Conservation (phyloP, 2,888 invertebrate species). For the Dichetophora obliterata region DNA sequence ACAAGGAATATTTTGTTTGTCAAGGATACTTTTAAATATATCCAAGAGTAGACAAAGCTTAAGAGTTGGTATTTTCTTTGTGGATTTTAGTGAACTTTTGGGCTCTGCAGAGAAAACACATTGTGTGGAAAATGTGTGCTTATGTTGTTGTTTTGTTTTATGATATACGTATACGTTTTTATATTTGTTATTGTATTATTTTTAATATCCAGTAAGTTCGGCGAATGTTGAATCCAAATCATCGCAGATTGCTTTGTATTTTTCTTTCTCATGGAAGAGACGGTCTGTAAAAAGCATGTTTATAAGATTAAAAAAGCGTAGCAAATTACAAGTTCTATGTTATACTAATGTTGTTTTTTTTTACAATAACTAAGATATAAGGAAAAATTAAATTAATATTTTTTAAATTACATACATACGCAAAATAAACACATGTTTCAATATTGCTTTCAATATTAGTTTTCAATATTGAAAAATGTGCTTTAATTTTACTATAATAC, state of each 20-base stretch:
- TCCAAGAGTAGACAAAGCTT: too few relatives aligned
- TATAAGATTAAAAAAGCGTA: conserved; percentile 58
- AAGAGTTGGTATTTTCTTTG: not conserved
- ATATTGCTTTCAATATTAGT: too few relatives aligned
- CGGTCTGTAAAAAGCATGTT: conserved; percentile 79
- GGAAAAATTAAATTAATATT: not conserved
- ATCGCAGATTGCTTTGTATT: conserved; percentile 97
- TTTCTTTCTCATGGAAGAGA: conserved; percentile 85
- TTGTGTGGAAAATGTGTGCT: conserved; percentile 17
- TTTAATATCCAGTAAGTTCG: conserved; percentile 96
- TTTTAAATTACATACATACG: not conserved
- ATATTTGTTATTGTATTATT: conserved; percentile 60
- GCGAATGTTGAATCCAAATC: conserved; percentile 97
- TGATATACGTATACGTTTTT: conserved; percentile 51
- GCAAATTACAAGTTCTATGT: conserved; percentile 43
- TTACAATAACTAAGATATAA: conserved; percentile 44
- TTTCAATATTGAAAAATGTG: not conserved
- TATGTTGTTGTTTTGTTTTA: conserved; percentile 35
- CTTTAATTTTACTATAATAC: not conserved
- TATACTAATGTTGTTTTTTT: conserved; percentile 32
- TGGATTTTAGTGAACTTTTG: not conserved
- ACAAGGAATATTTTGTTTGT: too few relatives aligned
- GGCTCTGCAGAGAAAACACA: not conserved
- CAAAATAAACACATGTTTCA: not conserved
- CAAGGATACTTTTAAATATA: too few relatives aligned